Base-by-base conservation (phyloP, 2,888 invertebrate species). In the Theristus sp. region DNA sequence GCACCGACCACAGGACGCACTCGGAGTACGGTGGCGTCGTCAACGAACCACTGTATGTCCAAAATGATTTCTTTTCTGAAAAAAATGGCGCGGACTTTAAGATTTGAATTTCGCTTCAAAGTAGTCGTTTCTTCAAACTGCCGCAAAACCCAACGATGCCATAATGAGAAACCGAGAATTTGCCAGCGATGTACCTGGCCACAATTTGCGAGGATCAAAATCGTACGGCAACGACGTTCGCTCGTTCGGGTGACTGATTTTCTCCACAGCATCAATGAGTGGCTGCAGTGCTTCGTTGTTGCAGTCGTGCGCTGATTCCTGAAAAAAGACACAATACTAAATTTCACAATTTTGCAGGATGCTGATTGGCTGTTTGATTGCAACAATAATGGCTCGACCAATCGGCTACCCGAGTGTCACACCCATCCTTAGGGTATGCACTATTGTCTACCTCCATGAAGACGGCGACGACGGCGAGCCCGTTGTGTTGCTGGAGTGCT, bases 21-120 rank as follows among this genome's bases (percentile, higher is more conserved):
- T 71, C 71, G 27, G 60, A 64, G 63, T 68, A 71, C 1, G 71
- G 71, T 10, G 71, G 71, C 1, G 67, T 65, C 17, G 71, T 71
- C 47, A 71, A 61, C 0, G 71, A 71, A 1, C 71, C 71, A 22
- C 67, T 63, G 61, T 71, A 71, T 1, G 67, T 67, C 71, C 71
- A 71, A 63, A 65, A 71, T 6, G 38, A 38, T 38, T 38, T 38
- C 10, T 38, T 38, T 6, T 6, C 38, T 38, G 38, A 38, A 38
- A 38, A 38, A 38, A 6, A 13, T 17, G 17, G 10, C 6, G 10
- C 10, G 17, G 17, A 17, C 38, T 13, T 17, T 38, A 38, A 6
- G 6, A 13, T 38, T 17, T 38, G 10, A 38, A 6, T 38, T 13
- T 38, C 17, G 6, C 17, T 38, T 38, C 6, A 13, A 38, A 38